Percentiles rank a stretch among this genome's conserved stretches.
phyloP scores from a whole-genome alignment of 2,888 invertebrate genomes.

The Ichneumoninae sp. region DNA sequence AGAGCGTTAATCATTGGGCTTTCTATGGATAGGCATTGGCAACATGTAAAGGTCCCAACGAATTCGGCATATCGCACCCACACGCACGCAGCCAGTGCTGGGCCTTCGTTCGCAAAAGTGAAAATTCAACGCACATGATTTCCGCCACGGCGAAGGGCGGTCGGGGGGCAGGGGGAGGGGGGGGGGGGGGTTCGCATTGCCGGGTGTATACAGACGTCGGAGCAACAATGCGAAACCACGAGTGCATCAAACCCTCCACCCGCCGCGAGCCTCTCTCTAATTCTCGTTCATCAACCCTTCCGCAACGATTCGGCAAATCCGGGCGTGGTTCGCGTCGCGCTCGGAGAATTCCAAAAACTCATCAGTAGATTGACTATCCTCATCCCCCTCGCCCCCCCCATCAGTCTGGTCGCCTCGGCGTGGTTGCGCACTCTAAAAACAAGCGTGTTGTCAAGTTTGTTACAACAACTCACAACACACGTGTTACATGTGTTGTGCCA shows the following conservation, averaged over 20 bases:
- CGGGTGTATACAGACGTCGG: constrained; percentile 12
- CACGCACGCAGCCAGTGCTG: background rate
- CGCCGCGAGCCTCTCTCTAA: constrained; percentile 13
- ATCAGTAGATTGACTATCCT: constrained; percentile 55
- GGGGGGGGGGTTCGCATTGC: constrained; percentile 34
- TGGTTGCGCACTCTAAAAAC: background rate
- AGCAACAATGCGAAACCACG: constrained; percentile 53
- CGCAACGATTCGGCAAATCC: constrained; percentile 48
- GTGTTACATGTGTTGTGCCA: no score
- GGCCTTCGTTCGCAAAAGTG: constrained; percentile 50
- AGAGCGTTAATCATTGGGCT: constrained; percentile 47
- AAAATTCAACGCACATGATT: constrained; percentile 52
- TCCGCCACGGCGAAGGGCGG: background rate
- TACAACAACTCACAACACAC: no score
- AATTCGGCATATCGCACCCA: constrained; percentile 49
- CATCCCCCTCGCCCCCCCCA: background rate
- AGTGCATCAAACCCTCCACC: constrained; percentile 30
- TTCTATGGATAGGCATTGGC: background rate
- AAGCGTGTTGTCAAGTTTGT: no score
- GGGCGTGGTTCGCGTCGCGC: constrained; percentile 32
- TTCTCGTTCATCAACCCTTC: constrained; percentile 48
- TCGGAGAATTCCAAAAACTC: constrained; percentile 59
- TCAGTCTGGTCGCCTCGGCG: background rate
- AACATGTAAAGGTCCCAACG: constrained; percentile 18
- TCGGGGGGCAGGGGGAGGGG: background rate